Percentiles rank a stretch among this genome's conserved stretches.
Conservation (phyloP, 1,140 invertebrate genomes). For the Tetramorium alpestre region DNA sequence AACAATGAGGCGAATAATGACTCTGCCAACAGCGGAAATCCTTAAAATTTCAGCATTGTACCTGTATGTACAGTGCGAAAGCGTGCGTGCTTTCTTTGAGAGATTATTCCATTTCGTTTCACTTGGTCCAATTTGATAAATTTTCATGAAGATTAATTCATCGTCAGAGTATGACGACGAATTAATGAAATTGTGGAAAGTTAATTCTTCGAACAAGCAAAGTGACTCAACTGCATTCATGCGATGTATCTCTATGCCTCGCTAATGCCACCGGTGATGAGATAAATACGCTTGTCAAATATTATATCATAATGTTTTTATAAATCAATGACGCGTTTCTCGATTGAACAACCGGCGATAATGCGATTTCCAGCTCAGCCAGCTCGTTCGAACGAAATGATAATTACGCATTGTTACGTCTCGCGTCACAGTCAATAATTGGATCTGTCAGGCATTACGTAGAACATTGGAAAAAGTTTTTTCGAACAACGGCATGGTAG, state of each 20-base stretch:
- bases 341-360: conserved; percentile 8
- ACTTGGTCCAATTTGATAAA: not conserved
- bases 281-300: conserved; percentile 21
- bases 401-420: conserved; percentile 48
- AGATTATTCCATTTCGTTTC: not conserved
- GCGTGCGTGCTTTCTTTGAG: not conserved
- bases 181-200: not conserved
- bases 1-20: conserved; percentile 61
- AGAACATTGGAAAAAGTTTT: conserved; percentile 48
- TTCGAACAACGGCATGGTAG: conserved; percentile 13
- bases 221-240: conserved; percentile 6
- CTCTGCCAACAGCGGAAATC: conserved; percentile 27
- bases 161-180: not conserved
- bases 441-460: conserved; percentile 48
- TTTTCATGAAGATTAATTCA: conserved; percentile 14
- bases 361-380: conserved; percentile 38
- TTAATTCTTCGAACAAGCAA: not conserved
- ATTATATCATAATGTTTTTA: conserved; percentile 36
- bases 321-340: conserved; percentile 26
- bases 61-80: not conserved
- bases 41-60: conserved; percentile 32
- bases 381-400: conserved; percentile 43
- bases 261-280: not conserved
- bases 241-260: not conserved
- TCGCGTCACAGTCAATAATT: conserved; percentile 49